Evolutionary conservation across 2,888 invertebrate genomes (phyloP).

Genomic region (Eremobia ochroleuca): DNA sequence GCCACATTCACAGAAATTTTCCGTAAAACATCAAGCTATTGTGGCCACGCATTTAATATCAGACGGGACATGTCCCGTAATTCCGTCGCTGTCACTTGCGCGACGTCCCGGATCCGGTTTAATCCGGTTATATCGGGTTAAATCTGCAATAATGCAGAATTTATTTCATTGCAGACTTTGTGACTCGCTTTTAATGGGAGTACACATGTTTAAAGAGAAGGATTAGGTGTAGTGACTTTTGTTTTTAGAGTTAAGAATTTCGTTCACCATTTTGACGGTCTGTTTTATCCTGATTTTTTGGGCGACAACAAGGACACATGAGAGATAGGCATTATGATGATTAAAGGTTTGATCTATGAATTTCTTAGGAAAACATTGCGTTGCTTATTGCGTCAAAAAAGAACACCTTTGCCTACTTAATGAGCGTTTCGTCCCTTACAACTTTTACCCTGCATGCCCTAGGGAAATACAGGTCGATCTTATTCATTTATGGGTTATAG

Average conservation of each 20-base stretch:
- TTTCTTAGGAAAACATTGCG: background rate
- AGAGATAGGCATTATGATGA: background rate
- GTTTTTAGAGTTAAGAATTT: constrained; percentile 3
- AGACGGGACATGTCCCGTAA: constrained; percentile 66
- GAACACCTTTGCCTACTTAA: no score
- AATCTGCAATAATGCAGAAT: constrained; percentile 76
- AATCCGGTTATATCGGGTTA: constrained; percentile 76
- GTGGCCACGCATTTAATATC: constrained; percentile 72
- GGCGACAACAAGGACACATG: background rate
- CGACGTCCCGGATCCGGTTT: constrained; percentile 70
- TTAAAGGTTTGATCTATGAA: background rate
- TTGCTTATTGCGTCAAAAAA: no score
- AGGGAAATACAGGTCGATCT: background rate
- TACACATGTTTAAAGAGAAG: constrained; percentile 47
- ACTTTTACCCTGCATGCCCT: background rate
- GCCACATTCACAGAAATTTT: constrained; percentile 53
- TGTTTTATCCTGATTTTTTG: constrained; percentile 1
- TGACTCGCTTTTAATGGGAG: constrained; percentile 58
- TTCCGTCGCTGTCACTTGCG: constrained; percentile 71
- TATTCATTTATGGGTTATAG: background rate
- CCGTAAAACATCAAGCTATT: constrained; percentile 62
- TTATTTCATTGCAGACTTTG: constrained; percentile 69
- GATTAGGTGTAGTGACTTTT: constrained; percentile 35
- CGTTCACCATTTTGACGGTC: background rate
- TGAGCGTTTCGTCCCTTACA: background rate